Conservation (phyloP, 2,113 vertebrate species). For the Pelusios castaneus region DNA sequence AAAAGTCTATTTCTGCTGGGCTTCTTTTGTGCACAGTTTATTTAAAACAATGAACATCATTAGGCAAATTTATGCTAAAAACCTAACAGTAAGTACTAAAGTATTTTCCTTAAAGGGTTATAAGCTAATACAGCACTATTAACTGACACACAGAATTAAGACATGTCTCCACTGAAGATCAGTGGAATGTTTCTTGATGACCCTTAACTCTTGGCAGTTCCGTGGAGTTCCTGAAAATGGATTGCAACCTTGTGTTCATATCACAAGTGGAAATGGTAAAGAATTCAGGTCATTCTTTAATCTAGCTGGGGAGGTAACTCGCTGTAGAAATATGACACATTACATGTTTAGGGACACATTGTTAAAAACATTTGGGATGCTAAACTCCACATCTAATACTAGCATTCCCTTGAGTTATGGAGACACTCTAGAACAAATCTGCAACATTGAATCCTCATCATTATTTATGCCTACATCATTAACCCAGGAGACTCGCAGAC, state of each 20-base stretch:
- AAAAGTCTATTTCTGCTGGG: not conserved
- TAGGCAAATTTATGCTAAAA: not conserved
- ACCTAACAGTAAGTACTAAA: not conserved
- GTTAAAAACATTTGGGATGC: not conserved
- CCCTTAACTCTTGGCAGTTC: not conserved
- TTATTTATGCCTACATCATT: not conserved
- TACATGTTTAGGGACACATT: not conserved
- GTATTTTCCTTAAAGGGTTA: not conserved
- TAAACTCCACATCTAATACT: not conserved
- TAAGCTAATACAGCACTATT: not conserved
- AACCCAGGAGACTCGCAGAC: accelerated
- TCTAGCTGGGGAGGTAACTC: not conserved
- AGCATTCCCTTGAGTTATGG: not conserved
- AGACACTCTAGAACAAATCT: accelerated
- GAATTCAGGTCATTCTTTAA: not conserved
- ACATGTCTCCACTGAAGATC: not conserved
- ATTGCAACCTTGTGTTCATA: not conserved
- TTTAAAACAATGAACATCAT: not conserved
- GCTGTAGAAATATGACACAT: not conserved
- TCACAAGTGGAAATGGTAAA: not conserved
- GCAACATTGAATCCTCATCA: not conserved
- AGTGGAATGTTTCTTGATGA: not conserved
- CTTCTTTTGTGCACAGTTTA: not conserved
- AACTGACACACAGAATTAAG: not conserved
- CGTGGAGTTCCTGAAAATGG: too few species aligned